A percentile compares a stretch with the other conserved stretches of the same genome.
Evolutionary conservation across 2,113 vertebrate genomes (phyloP).

Genomic region (Cyanistes caeruleus): DNA sequence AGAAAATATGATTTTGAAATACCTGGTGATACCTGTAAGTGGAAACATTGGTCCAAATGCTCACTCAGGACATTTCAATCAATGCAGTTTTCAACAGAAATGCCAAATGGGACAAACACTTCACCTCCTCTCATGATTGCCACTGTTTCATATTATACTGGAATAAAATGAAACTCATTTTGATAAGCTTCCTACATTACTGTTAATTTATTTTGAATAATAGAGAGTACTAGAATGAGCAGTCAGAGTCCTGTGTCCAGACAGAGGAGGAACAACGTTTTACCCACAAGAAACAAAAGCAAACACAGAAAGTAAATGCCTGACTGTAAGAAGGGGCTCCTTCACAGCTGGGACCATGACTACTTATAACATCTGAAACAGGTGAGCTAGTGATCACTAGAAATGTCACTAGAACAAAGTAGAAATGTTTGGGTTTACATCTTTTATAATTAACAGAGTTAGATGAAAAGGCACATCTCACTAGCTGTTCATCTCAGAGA

Average conservation of each 20-base stretch:
- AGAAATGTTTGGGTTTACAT: background rate
- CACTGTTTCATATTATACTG: background rate
- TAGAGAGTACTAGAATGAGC: background rate
- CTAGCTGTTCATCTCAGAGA: background rate
- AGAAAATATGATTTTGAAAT: background rate
- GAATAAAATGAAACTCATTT: background rate
- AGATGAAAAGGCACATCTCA: background rate
- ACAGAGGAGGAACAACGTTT: background rate
- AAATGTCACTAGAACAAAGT: background rate
- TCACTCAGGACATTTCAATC: background rate
- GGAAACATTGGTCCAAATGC: background rate
- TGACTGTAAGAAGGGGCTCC: accelerated
- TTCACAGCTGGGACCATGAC: background rate
- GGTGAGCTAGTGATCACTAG: background rate
- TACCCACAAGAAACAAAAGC: background rate
- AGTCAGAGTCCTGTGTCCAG: background rate
- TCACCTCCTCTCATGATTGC: background rate
- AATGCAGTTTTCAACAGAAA: background rate
- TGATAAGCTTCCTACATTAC: background rate
- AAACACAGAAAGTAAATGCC: background rate
- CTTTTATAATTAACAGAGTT: background rate
- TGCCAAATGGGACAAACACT: background rate
- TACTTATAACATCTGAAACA: background rate
- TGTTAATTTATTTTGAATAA: background rate
- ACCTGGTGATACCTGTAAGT: background rate